These are phyloP conservation scores for Tringa solitaria DNA, from an alignment of 2,113 vertebrate genomes.

Conservation along the genomic window DNA sequence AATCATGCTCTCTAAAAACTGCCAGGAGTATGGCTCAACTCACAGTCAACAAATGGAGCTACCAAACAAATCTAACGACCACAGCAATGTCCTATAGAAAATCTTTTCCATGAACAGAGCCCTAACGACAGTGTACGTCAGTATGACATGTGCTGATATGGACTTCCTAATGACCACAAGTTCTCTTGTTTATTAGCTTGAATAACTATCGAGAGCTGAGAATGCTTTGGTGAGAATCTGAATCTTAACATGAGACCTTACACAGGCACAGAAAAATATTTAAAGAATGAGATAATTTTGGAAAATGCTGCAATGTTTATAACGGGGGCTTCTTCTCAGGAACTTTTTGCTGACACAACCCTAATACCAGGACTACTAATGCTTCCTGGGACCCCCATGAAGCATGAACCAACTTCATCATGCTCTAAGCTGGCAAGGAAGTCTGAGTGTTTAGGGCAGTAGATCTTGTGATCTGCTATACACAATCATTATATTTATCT, in stretches of 20 bases:
- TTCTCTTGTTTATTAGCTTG: neutral
- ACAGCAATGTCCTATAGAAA: neutral
- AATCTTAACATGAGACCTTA: neutral
- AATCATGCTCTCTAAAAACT: neutral
- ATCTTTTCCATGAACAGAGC: neutral
- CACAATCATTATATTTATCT: neutral
- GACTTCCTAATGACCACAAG: neutral
- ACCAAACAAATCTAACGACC: neutral
- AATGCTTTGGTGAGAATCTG: neutral
- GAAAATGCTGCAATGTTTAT: neutral
- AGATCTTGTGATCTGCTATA: neutral
- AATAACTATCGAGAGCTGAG: neutral
- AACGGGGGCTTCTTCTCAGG: neutral
- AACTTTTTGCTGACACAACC: neutral
- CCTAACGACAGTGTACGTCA: neutral
- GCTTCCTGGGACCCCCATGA: neutral
- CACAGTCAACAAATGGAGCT: neutral
- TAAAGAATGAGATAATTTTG: constrained; percentile 3
- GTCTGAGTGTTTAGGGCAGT: neutral
- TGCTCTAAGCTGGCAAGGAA: neutral
- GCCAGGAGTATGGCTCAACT: neutral
- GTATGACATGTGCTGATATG: neutral
- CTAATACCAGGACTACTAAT: neutral
- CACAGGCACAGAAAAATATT: neutral
- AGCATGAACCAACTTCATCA: neutral